Base-by-base conservation (phyloP, 2,113 vertebrate species). In the Eublepharis macularius region DNA sequence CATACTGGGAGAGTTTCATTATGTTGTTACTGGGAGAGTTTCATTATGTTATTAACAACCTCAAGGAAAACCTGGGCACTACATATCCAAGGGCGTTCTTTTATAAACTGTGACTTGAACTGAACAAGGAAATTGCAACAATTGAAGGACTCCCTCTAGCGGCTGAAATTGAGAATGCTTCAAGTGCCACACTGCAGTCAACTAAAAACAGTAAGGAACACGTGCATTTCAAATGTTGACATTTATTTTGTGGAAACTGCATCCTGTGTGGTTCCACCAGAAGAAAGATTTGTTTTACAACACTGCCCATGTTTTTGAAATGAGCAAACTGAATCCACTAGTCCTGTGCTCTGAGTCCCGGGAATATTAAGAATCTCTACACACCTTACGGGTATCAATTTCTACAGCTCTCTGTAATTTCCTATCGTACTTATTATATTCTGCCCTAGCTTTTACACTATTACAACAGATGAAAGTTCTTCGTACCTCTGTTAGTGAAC, bases 111-210 rank as follows among this genome's bases (percentile, higher is more conserved):
- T 9, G 17, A 80, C 17, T 72, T 81, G 32, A 88, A 10, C 1
- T 0, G 13, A 73, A 1, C 14, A 43, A 14, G 6, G 3, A 4
- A 34, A 10, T 78, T 89, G 16, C 4, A 16, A 47, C n/a, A 82
- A 92, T 14, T 66, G 12, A 90, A 92, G 83, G 91, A 76, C 45
- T 34, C 94, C 93, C 94, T 92, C 94, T 95, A 81, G 83, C 87
- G 94, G 91, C 2, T 88, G 21, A 69, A 85, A 60, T 2, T 0
- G 1, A n/a, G 60, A 83, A 19, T 4, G 11, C 19, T 57, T 32
- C 51, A 69, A 54, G 2, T 21, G 57, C 36, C 68, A 5, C 79
- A 63, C 63, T 74, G 14, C 24, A 24, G 1, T 1, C 36, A 8
- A 1, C 14, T 26, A 60, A 66, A 80, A 17, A 1, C 1, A 43